These are phyloP conservation scores for Thalassoma bifasciatum DNA, from an alignment of 2,113 vertebrate species.

Conservation along the genomic window DNA sequence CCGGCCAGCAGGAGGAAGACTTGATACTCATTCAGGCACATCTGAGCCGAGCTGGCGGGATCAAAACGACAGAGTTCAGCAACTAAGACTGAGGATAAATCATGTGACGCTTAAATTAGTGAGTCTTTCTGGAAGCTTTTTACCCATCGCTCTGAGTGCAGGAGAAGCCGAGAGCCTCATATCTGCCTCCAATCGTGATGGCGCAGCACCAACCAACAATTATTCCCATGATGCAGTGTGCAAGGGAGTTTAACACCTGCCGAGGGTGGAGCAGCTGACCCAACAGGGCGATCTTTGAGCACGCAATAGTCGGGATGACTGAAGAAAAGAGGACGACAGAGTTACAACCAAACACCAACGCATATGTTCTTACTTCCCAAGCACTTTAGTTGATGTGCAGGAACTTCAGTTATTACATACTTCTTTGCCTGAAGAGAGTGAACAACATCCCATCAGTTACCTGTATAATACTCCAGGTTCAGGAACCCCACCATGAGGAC, in stretches of 20 bases:
- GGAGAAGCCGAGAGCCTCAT: slow-evolving; percentile 83
- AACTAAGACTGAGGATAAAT: neutral
- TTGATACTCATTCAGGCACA: slow-evolving; percentile 94
- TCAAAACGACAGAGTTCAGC: slow-evolving; percentile 2
- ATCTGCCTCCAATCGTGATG: slow-evolving; percentile 86
- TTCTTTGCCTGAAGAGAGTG: too few species aligned
- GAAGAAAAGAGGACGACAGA: slow-evolving; percentile 26
- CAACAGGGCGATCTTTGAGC: slow-evolving; percentile 91
- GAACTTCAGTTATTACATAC: too few species aligned
- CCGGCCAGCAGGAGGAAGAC: slow-evolving; percentile 91
- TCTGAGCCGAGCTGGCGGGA: slow-evolving; percentile 58
- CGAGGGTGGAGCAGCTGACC: slow-evolving; percentile 92
- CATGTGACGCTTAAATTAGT: neutral
- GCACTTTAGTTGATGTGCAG: too few species aligned
- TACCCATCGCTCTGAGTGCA: slow-evolving; percentile 85
- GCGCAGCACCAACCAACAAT: slow-evolving; percentile 92
- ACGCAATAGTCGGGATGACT: slow-evolving; percentile 93
- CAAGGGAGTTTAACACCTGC: slow-evolving; percentile 87
- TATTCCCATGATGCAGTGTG: slow-evolving; percentile 90
- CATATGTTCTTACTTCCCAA: too few species aligned
- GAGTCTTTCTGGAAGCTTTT: slow-evolving; percentile 8
- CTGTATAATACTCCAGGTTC: slow-evolving; percentile 91
- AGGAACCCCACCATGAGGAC: slow-evolving; percentile 88
- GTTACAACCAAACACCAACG: neutral
- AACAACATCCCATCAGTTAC: slow-evolving; percentile 78